Conservation (phyloP, 64 coral and sea anemone species). For the Porites lutea region DNA sequence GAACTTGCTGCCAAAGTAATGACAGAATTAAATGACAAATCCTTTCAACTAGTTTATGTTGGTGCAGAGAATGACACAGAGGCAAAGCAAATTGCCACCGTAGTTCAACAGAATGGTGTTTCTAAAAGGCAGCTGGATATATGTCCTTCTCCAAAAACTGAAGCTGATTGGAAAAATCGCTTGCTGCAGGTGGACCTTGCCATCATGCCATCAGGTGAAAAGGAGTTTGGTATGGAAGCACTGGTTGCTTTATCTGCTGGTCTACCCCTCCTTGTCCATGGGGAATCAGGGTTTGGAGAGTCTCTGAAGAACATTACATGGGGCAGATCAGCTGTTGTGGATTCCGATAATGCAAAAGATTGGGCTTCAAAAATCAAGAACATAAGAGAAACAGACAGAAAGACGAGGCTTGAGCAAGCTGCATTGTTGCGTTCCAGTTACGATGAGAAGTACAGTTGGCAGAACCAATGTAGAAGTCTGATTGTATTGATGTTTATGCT, state of each 20-base stretch:
- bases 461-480: too few relatives aligned
- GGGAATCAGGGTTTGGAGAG: not conserved
- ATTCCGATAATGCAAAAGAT: too few relatives aligned
- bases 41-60: not conserved
- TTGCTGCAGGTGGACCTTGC: not conserved
- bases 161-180: not conserved
- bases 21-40: not conserved
- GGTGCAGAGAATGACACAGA: not conserved
- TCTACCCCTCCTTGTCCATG: not conserved
- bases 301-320: not conserved
- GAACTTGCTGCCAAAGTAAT: constrained; percentile 1
- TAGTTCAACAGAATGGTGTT: not conserved
- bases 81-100: not conserved
- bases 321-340: not conserved
- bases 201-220: not conserved
- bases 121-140: not conserved
- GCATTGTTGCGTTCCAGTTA: too few relatives aligned
- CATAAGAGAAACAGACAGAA: too few relatives aligned
- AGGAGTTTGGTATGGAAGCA: not conserved
- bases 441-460: too few relatives aligned
- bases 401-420: too few relatives aligned
- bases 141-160: not conserved
- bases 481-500: too few relatives aligned
- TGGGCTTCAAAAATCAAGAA: too few relatives aligned
- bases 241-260: not conserved